Evolutionary conservation across 2,797 vertebrate species (phyloP).

Genomic region (Phoebastria nigripes): DNA sequence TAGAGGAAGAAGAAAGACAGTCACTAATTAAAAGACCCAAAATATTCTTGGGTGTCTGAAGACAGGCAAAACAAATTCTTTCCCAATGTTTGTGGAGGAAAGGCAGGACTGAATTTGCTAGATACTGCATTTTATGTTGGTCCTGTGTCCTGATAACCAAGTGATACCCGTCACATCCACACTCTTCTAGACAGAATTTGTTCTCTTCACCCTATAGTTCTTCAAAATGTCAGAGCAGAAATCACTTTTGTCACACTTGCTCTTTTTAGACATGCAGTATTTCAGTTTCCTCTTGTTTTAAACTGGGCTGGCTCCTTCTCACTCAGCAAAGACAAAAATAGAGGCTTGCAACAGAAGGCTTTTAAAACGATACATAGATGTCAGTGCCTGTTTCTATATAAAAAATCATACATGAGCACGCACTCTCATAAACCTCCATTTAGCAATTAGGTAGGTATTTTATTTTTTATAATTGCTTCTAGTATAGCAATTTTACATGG

Average conservation of each 20-base stretch:
- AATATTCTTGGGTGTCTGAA: neutral
- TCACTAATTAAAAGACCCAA: neutral
- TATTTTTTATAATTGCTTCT: neutral
- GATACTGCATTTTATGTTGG: neutral
- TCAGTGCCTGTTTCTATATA: neutral
- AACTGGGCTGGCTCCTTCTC: neutral
- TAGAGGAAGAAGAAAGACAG: neutral
- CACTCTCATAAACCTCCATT: neutral
- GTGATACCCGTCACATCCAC: neutral
- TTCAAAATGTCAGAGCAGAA: conserved; percentile 34
- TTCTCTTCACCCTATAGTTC: neutral
- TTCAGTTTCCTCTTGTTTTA: conserved; percentile 33
- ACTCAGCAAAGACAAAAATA: conserved; percentile 33
- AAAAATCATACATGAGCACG: neutral
- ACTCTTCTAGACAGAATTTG: neutral
- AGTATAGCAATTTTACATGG: fast-evolving
- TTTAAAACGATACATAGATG: neutral
- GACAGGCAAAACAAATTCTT: neutral
- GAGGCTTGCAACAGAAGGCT: conserved; percentile 39
- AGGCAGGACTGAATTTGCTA: neutral
- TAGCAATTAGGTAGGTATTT: neutral
- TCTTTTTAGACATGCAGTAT: conserved; percentile 39
- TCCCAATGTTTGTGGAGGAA: neutral
- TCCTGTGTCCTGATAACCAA: neutral
- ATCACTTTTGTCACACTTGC: conserved; percentile 48